Conservation (phyloP, 2,797 vertebrate genomes). For the Gobionotothen gibberifrons region DNA sequence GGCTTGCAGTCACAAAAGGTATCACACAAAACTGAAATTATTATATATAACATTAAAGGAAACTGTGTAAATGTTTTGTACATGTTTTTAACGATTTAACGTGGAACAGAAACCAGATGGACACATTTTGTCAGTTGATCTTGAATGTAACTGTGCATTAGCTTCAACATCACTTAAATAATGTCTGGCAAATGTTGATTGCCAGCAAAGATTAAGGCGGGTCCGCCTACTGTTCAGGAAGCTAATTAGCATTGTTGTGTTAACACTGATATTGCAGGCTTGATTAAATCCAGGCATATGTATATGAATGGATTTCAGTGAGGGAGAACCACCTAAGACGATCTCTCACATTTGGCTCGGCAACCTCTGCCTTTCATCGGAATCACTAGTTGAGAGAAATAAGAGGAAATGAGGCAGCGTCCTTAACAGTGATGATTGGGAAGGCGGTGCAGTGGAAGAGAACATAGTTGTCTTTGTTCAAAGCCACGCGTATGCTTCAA, state of each 20-base stretch:
- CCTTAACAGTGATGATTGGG: constrained; percentile 61
- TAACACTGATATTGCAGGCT: constrained; percentile 58
- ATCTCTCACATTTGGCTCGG: constrained; percentile 66
- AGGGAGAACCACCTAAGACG: constrained; percentile 64
- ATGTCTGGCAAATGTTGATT: constrained; percentile 36
- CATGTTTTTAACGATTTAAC: constrained; percentile 19
- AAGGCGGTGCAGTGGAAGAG: constrained; percentile 43
- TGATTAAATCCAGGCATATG: constrained; percentile 70
- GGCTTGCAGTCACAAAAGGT: background rate
- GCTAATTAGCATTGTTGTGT: constrained; percentile 60
- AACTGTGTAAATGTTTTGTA: background rate
- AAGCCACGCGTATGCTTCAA: constrained; percentile 63
- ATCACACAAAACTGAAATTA: background rate
- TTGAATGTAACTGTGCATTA: constrained; percentile 21
- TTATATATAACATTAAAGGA: no score
- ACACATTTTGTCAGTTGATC: constrained; percentile 29
- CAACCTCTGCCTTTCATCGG: constrained; percentile 59
- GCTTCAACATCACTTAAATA: constrained; percentile 32
- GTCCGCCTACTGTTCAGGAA: constrained; percentile 49
- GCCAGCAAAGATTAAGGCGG: constrained; percentile 54
- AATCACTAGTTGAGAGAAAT: constrained; percentile 62
- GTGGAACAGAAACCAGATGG: constrained; percentile 6
- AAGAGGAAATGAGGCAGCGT: constrained; percentile 65
- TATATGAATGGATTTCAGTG: constrained; percentile 58
- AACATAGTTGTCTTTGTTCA: constrained; percentile 78